Evolutionary conservation across 2,797 vertebrate genomes (phyloP).

Genomic region (Limnodromus scolopaceus): DNA sequence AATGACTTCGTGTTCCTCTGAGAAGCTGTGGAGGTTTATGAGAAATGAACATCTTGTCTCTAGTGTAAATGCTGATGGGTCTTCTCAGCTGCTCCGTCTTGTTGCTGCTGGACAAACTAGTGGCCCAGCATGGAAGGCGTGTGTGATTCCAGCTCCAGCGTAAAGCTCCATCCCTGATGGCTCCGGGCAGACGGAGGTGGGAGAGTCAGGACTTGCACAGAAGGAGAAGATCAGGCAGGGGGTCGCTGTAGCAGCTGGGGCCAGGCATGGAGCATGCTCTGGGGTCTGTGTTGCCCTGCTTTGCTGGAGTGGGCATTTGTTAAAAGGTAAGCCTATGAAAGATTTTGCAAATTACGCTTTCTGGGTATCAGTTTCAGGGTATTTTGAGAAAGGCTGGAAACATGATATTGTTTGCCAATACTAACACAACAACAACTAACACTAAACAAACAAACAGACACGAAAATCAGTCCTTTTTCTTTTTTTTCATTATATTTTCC

Average conservation of each 20-base stretch:
- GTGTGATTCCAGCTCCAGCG: background rate
- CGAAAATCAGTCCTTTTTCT: background rate
- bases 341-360: background rate
- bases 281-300: background rate
- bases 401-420: background rate
- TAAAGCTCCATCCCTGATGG: background rate
- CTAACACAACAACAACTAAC: too few relatives aligned
- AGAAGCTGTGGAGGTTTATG: background rate
- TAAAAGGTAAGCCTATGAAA: background rate
- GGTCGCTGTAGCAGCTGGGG: fast-evolving
- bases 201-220: background rate
- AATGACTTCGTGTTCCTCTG: background rate
- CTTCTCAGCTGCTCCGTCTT: background rate
- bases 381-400: background rate
- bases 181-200: background rate
- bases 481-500: background rate
- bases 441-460: background rate
- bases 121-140: background rate
- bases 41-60: background rate
- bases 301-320: background rate
- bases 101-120: background rate
- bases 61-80: background rate
- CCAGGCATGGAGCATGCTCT: fast-evolving
- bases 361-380: background rate
- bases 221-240: background rate